These are phyloP conservation scores for Eurystomus glaucurus DNA, from an alignment of 2,797 vertebrate species.

Conservation along the genomic window DNA sequence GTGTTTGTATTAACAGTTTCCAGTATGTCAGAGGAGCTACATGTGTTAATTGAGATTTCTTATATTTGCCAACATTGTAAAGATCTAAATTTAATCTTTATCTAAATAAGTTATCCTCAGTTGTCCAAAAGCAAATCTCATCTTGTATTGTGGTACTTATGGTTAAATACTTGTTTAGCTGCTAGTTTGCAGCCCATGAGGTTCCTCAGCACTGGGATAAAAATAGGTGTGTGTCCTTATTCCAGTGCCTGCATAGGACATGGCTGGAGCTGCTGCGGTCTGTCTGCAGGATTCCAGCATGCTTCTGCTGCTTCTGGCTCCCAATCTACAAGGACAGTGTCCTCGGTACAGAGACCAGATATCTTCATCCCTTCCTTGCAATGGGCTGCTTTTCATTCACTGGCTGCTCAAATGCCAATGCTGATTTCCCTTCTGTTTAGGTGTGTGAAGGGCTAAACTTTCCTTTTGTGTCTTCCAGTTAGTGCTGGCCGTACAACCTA, in stretches of 20 bases:
- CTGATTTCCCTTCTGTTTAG: not conserved
- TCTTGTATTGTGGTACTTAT: not conserved
- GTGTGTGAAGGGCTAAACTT: not conserved
- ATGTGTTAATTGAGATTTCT: not conserved
- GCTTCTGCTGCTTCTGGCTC: not conserved
- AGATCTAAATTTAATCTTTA: not conserved
- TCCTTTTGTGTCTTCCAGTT: not conserved
- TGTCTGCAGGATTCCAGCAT: not conserved
- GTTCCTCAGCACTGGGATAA: not conserved
- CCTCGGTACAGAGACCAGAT: not conserved
- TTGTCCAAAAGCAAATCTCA: not conserved
- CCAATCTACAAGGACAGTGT: not conserved
- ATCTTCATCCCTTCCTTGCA: not conserved
- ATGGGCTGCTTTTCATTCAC: not conserved
- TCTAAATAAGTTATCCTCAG: not conserved
- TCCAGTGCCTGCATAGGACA: not conserved
- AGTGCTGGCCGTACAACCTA: rapidly evolving
- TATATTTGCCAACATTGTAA: not conserved
- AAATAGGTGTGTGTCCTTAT: not conserved
- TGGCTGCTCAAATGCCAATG: not conserved
- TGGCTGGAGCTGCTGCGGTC: rapidly evolving
- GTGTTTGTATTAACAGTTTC: not conserved
- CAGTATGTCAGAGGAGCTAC: not conserved
- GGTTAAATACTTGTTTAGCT: not conserved
- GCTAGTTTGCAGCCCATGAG: not conserved